These are phyloP conservation scores for Mungos mungo DNA, from an alignment of 2,113 vertebrate genomes.

Conservation along the genomic window DNA sequence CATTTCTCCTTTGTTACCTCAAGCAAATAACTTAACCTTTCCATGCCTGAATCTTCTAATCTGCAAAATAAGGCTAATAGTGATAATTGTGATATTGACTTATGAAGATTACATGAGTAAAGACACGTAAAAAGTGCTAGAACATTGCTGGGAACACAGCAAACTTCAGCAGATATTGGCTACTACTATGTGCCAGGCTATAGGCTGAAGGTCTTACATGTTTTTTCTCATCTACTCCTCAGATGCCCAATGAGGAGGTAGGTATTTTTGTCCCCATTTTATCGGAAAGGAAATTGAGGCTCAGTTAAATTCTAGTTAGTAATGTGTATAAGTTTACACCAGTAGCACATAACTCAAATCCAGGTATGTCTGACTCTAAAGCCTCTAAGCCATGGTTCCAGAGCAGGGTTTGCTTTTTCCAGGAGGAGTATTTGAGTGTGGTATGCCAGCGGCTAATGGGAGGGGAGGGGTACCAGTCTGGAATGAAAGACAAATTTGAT, in stretches of 20 bases:
- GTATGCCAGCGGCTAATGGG: not conserved
- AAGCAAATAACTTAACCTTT: not conserved
- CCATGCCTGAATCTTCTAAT: not conserved
- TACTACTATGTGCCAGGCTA: not conserved
- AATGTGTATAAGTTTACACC: not conserved
- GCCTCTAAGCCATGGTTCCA: not conserved
- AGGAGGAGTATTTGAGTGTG: not conserved
- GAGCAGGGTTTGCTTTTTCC: not conserved
- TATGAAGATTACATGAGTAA: not conserved
- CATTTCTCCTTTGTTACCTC: constrained; percentile 21
- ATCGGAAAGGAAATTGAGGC: not conserved
- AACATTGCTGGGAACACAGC: not conserved
- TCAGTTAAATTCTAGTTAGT: not conserved
- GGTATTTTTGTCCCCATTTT: not conserved
- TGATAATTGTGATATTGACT: not conserved
- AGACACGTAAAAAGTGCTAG: not conserved
- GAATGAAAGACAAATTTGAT: constrained; percentile 15
- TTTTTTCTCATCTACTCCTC: not conserved
- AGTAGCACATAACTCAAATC: not conserved
- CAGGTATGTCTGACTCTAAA: not conserved
- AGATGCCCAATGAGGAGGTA: not conserved
- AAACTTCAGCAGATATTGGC: not conserved
- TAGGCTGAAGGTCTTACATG: not conserved
- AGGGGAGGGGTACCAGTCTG: not conserved
- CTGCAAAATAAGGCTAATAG: not conserved